Conservation (phyloP, 1,140 invertebrate genomes). For the Drosophila biarmipes region DNA sequence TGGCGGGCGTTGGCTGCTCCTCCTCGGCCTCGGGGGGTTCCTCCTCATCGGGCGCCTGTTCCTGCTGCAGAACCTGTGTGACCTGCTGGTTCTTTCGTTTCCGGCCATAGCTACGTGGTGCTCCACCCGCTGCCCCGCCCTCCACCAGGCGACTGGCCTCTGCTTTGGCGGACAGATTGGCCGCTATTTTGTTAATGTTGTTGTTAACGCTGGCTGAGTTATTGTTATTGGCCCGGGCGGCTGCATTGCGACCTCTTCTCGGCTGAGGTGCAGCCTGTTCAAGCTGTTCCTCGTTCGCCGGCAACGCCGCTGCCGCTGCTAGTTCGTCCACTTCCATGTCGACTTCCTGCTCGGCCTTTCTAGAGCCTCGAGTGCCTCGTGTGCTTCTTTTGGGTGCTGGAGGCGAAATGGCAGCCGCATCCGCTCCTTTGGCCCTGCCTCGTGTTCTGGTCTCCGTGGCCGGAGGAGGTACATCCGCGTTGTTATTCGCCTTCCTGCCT, state of each 20-base stretch:
- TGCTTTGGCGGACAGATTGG: constrained; percentile 74
- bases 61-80: constrained; percentile 59
- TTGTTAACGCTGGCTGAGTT: constrained; percentile 68
- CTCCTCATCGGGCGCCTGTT: constrained; percentile 6
- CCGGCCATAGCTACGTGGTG: constrained; percentile 73
- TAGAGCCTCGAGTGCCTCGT: constrained; percentile 47
- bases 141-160: constrained; percentile 59
- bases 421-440: constrained; percentile 44
- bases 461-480: constrained; percentile 12
- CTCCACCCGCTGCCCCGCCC: constrained; percentile 10
- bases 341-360: constrained; percentile 24
- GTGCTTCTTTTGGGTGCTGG: constrained; percentile 55
- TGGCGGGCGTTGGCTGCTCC: constrained; percentile 63
- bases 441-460: constrained; percentile 47
- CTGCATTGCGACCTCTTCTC: constrained; percentile 62
- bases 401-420: constrained; percentile 15
- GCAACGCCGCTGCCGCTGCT: constrained; percentile 4
- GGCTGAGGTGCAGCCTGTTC: constrained; percentile 17
- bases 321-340: constrained; percentile 45
- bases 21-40: constrained; percentile 32
- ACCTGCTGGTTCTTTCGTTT: constrained; percentile 83
- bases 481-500: constrained; percentile 41
- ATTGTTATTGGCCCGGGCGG: constrained; percentile 66
- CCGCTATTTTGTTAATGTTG: constrained; percentile 80
- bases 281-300: constrained; percentile 13